Conservation (phyloP, 1,140 invertebrate genomes). For the Diuraphis noxia region DNA sequence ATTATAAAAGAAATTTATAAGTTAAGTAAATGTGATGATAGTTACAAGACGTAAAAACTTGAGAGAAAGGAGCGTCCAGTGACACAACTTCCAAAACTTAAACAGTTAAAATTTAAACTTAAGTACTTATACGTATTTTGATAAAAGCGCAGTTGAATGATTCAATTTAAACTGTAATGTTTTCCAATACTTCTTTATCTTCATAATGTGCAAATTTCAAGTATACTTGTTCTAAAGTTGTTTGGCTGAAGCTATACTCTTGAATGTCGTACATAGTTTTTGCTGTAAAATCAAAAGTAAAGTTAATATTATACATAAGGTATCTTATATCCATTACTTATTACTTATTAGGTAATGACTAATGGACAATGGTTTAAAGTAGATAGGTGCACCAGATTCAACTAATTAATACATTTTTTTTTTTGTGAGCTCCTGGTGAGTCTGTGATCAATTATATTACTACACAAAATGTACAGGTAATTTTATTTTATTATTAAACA, state of each 20-base stretch:
- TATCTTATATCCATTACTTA: too few relatives aligned
- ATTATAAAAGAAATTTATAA: too few relatives aligned
- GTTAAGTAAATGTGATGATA: too few relatives aligned
- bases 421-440: background rate
- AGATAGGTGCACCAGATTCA: too few relatives aligned
- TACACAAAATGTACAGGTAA: background rate
- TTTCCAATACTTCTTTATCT: conserved; percentile 22
- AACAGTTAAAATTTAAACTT: background rate
- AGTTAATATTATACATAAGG: too few relatives aligned
- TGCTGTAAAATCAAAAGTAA: conserved; percentile 62
- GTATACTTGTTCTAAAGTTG: conserved; percentile 83
- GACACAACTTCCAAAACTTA: too few relatives aligned
- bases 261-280: conserved; percentile 74
- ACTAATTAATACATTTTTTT: too few relatives aligned
- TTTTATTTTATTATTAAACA: background rate
- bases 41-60: too few relatives aligned
- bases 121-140: background rate
- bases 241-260: conserved; percentile 84
- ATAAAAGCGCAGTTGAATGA: background rate
- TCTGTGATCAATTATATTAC: background rate
- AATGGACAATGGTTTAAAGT: too few relatives aligned
- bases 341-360: too few relatives aligned
- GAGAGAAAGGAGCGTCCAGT: too few relatives aligned
- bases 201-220: conserved; percentile 75
- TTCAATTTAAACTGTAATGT: background rate